Base-by-base conservation (phyloP, 2,797 vertebrate genomes). In the Myotis myotis region DNA sequence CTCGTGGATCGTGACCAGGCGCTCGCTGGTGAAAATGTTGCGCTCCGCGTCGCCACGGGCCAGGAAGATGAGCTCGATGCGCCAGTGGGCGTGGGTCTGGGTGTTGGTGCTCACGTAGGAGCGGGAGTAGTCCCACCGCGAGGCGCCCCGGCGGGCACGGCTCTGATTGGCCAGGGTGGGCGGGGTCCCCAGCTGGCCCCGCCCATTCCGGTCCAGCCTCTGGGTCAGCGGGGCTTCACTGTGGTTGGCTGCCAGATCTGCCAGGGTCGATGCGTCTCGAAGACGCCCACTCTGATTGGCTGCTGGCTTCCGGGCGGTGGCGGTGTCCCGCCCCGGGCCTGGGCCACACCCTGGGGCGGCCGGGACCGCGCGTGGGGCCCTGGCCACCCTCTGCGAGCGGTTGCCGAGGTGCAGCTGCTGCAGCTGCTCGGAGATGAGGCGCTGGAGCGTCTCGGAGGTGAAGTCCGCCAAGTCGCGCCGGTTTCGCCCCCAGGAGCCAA, bases 11-110 rank as follows among this genome's bases (percentile, higher is more conserved):
- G 99, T 99, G 83, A 99, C 97, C 94, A 99, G 98, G 11, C 99
- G 98, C 93, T 99, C 99, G 0, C 99, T 99, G 55, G 99, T 99
- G 98, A 99, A 99, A 97, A 99, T 99, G 98, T 99, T 99, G 96
- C 97, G 98, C 17, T 99, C 99, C 0, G 99, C 97, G 2, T 99
- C 98, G 0, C 99, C 99, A 5, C 99, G 99, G 0, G 99, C 99
- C 79, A 99, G 98, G 81, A 99, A 99, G 78, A 99, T 99, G 92
- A 99, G 98, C 98, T 99, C 99, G 0, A 99, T 99, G 98, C 99
- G 99, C 99, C 99, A 99, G 96, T 99, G 98, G 0, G 99, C 99
- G 0, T 99, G 99, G 0, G 99, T 98, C 98, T 99, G 99, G 0
- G 99, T 98, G 98, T 99, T 99, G 87, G 99, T 86, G 0, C 98